Conservation (phyloP, 2,888 invertebrate species). For the Parascotia fuliginaria region DNA sequence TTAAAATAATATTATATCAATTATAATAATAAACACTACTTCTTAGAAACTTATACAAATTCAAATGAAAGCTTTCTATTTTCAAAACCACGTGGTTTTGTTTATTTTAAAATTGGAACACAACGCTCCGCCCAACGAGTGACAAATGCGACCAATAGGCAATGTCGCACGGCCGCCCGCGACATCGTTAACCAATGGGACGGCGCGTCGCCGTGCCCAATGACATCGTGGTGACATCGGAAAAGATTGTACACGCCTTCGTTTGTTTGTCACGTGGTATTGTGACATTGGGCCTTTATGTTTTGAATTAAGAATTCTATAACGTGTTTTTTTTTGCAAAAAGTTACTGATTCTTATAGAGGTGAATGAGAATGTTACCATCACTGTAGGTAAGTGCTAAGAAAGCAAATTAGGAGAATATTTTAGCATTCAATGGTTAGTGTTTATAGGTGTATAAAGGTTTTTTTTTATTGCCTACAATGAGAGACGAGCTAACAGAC, state of each 20-base stretch:
- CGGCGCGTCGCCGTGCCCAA: slow-evolving; percentile 71
- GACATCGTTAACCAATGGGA: slow-evolving; percentile 73
- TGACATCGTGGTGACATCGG: slow-evolving; percentile 81
- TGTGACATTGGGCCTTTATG: slow-evolving; percentile 25
- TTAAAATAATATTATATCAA: too few relatives aligned
- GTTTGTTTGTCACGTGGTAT: slow-evolving; percentile 68
- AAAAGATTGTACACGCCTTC: slow-evolving; percentile 70
- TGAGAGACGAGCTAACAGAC: too few relatives aligned
- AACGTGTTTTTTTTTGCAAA: too few relatives aligned
- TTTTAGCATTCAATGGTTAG: too few relatives aligned
- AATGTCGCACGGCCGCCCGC: slow-evolving; percentile 78
- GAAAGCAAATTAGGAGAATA: too few relatives aligned
- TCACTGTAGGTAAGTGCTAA: too few relatives aligned
- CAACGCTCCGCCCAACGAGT: slow-evolving; percentile 63
- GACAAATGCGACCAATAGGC: slow-evolving; percentile 76
- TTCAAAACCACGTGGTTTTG: slow-evolving; percentile 31
- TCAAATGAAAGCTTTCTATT: slow-evolving; percentile 6
- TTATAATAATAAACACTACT: too few relatives aligned
- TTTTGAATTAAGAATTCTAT: not conserved
- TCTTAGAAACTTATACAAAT: not conserved
- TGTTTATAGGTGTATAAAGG: too few relatives aligned
- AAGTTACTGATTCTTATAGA: too few relatives aligned
- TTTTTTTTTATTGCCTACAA: too few relatives aligned
- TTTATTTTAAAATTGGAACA: slow-evolving; percentile 64
- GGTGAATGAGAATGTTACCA: too few relatives aligned